Conservation (phyloP, 2,113 vertebrate species). For the Leucoraja erinaceus region DNA sequence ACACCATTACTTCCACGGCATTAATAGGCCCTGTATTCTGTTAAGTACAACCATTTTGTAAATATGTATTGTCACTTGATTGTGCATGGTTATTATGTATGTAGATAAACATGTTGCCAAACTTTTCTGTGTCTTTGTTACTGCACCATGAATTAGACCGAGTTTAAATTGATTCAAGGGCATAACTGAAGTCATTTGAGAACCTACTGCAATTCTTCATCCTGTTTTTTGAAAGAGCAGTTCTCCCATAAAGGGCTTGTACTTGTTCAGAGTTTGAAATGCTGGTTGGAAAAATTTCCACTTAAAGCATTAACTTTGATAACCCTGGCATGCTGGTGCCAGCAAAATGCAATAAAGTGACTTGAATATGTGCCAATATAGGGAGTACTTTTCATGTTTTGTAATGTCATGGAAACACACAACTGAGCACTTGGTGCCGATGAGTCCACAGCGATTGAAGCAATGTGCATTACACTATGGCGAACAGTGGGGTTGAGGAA, state of each 20-base stretch:
- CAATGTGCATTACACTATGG: background rate
- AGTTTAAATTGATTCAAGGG: background rate
- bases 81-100: conserved; percentile 54
- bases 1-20: conserved; percentile 41
- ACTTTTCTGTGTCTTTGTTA: conserved; percentile 35
- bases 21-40: conserved; percentile 39
- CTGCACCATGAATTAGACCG: background rate
- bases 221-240: background rate
- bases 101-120: conserved; percentile 56
- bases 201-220: background rate
- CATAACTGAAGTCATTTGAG: background rate
- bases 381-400: no score
- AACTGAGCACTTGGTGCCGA: background rate
- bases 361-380: no score
- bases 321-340: background rate
- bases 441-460: background rate
- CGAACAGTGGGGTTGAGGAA: background rate
- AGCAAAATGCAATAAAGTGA: background rate
- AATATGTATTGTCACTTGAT: conserved; percentile 46
- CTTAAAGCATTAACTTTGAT: background rate
- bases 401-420: background rate
- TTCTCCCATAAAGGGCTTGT: no score
- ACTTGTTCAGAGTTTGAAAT: background rate
- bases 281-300: background rate
- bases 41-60: conserved; percentile 56